These are phyloP conservation scores for Sebastes jordani DNA, from an alignment of 2,797 vertebrate genomes.

Conservation along the genomic window DNA sequence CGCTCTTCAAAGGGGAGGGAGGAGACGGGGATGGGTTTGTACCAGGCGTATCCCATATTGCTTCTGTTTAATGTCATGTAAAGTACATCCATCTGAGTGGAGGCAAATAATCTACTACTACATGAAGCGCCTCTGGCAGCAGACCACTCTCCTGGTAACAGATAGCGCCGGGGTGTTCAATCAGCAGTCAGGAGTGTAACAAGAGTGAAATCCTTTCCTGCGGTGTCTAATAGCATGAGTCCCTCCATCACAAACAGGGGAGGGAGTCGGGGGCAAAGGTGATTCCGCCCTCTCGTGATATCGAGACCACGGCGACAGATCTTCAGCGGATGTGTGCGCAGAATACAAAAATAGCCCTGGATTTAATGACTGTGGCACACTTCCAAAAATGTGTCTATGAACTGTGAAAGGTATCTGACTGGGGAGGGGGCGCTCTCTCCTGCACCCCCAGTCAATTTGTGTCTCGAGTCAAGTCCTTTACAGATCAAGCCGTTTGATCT, in stretches of 20 bases:
- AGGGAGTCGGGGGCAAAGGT: constrained; percentile 60
- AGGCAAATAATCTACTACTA: constrained; percentile 72
- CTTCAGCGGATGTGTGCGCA: constrained; percentile 40
- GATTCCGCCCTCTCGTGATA: constrained; percentile 57
- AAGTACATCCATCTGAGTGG: constrained; percentile 67
- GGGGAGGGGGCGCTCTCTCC: constrained; percentile 36
- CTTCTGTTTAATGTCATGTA: constrained; percentile 77
- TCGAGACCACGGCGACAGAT: constrained; percentile 63
- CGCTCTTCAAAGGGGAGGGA: constrained; percentile 27
- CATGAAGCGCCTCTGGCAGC: constrained; percentile 61
- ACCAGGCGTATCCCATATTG: constrained; percentile 43
- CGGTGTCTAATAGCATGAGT: constrained; percentile 68
- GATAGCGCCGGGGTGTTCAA: constrained; percentile 64
- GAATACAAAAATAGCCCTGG: constrained; percentile 57
- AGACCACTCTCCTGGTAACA: constrained; percentile 55
- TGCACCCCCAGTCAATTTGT: constrained; percentile 64
- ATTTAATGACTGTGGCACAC: constrained; percentile 69
- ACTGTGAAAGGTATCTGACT: constrained; percentile 71
- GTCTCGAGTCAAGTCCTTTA: constrained; percentile 67
- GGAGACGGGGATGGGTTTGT: background rate
- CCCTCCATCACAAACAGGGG: constrained; percentile 48
- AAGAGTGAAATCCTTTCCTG: constrained; percentile 64
- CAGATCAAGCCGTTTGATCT: constrained; percentile 75
- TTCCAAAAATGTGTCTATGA: constrained; percentile 66
- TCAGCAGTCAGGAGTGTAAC: constrained; percentile 66